Percentiles rank a stretch among this genome's conserved stretches.
phyloP scores from a whole-genome alignment of 2,113 vertebrate genomes.

The Mus pahari region DNA sequence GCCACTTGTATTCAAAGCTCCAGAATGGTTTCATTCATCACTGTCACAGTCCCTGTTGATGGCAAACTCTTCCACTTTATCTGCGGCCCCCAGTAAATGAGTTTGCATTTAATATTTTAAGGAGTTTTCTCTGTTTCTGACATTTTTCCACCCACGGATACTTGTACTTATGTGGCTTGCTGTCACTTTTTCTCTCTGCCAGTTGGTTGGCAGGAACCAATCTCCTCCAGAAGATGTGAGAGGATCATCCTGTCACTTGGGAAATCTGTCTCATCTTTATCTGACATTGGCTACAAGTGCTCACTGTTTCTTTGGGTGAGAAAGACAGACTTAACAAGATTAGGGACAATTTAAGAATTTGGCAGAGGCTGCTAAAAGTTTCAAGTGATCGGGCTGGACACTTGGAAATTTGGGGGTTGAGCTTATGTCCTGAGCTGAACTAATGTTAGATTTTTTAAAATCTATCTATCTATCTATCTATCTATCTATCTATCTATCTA shows the following conservation, averaged over 20 bases:
- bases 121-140: slow-evolving; percentile 79
- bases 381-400: slow-evolving; percentile 5
- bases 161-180: slow-evolving; percentile 64
- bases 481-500: no score
- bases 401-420: slow-evolving; percentile 22
- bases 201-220: slow-evolving; percentile 74
- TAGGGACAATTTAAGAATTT: slow-evolving; percentile 50
- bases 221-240: slow-evolving; percentile 69
- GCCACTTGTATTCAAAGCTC: slow-evolving; percentile 81
- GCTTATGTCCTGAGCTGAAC: not conserved
- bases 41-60: slow-evolving; percentile 76
- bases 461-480: no score
- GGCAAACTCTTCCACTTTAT: slow-evolving; percentile 83
- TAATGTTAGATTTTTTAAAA: slow-evolving; percentile 4
- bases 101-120: slow-evolving; percentile 87
- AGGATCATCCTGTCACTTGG: slow-evolving; percentile 70
- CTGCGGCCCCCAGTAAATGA: slow-evolving; percentile 84
- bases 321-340: slow-evolving; percentile 47
- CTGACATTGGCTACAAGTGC: slow-evolving; percentile 64
- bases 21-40: slow-evolving; percentile 86
- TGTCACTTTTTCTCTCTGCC: slow-evolving; percentile 72
- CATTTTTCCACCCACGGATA: slow-evolving; percentile 76
- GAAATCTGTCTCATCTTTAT: slow-evolving; percentile 76
- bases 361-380: slow-evolving; percentile 59
- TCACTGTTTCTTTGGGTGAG: slow-evolving; percentile 63